These are phyloP conservation scores for Lasiurus borealis DNA, from an alignment of 2,113 vertebrate species.

Conservation along the genomic window DNA sequence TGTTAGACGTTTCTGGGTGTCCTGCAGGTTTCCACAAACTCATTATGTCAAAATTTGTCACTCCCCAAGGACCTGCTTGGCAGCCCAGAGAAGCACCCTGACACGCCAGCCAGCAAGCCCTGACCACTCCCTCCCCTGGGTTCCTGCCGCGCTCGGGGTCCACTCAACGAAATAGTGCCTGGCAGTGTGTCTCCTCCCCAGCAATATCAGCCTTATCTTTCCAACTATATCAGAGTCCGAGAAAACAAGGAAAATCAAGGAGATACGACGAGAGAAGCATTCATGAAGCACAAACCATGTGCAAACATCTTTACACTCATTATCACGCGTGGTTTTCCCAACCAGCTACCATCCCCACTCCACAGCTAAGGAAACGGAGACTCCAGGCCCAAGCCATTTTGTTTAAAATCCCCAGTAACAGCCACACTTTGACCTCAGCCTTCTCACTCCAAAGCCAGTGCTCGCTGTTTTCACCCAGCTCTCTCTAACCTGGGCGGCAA, in stretches of 20 bases:
- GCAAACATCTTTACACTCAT: not conserved
- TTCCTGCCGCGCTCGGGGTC: not conserved
- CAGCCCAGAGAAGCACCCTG: not conserved
- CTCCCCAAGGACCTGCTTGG: not conserved
- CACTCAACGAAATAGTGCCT: not conserved
- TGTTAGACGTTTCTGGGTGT: not conserved
- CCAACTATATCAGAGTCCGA: not conserved
- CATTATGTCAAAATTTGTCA: not conserved
- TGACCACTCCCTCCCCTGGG: not conserved
- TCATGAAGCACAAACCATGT: not conserved
- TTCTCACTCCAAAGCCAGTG: not conserved
- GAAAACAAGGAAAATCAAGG: not conserved
- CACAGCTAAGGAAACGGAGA: not conserved
- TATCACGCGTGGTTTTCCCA: not conserved
- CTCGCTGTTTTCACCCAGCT: not conserved
- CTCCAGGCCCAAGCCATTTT: not conserved
- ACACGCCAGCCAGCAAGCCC: not conserved
- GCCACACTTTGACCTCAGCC: not conserved
- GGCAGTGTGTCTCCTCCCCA: not conserved
- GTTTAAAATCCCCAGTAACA: not conserved
- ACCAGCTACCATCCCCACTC: fast-evolving
- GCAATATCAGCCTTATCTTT: not conserved
- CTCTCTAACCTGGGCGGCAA: not conserved
- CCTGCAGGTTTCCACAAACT: not conserved
- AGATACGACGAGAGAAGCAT: not conserved